A percentile compares a stretch with the other conserved stretches of the same genome.
Evolutionary conservation across 2,113 vertebrate species (phyloP).

Genomic region (Protobothrops mucrosquamatus): DNA sequence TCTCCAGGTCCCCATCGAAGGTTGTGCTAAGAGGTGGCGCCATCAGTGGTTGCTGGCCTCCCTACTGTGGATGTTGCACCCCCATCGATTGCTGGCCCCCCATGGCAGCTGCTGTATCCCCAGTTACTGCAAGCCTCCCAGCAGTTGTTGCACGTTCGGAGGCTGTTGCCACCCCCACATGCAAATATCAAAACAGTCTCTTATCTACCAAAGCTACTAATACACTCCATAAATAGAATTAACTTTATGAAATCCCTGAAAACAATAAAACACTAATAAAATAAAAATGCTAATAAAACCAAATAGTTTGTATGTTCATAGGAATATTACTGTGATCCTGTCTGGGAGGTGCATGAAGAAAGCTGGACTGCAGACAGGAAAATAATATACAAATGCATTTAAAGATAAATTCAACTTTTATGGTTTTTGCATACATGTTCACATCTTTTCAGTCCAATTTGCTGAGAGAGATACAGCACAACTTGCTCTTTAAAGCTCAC

Average conservation of each 20-base stretch:
- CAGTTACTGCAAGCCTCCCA: no score
- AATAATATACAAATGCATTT: conserved; percentile 2
- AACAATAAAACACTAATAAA: neutral
- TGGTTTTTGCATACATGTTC: conserved; percentile 55
- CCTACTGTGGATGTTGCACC: no score
- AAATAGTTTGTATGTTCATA: neutral
- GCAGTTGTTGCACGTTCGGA: no score
- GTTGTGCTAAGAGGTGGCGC: no score
- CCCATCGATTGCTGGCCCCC: no score
- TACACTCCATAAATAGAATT: neutral
- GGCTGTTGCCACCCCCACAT: neutral
- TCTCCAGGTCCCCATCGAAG: no score
- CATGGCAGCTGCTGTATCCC: no score
- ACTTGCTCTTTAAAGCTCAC: conserved; percentile 30
- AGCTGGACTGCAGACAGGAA: neutral
- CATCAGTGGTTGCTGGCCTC: no score
- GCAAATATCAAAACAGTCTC: neutral
- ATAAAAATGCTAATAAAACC: neutral
- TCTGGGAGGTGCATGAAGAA: neutral
- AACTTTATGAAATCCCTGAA: neutral
- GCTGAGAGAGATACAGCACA: conserved; percentile 32
- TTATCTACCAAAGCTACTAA: neutral
- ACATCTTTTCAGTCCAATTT: conserved; percentile 60
- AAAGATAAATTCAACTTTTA: conserved; percentile 62
- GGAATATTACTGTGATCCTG: neutral